Percentiles rank a stretch among this genome's conserved stretches.
These are phyloP conservation scores for Eriosoma lanigerum DNA, from an alignment of 1,140 invertebrate species.

Conservation along the genomic window DNA sequence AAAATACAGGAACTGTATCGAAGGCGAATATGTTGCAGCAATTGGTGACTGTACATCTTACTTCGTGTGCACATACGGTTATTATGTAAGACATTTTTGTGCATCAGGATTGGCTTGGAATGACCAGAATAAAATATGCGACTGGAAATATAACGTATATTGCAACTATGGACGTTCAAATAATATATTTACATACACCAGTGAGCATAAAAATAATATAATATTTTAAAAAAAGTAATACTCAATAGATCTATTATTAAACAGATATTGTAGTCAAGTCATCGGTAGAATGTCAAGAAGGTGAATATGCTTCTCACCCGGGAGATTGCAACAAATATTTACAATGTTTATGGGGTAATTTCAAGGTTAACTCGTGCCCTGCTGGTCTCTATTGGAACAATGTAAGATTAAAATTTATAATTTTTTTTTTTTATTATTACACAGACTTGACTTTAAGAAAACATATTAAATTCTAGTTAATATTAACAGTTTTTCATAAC, in stretches of 20 bases:
- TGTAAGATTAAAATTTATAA: conserved; percentile 59
- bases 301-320: conserved; percentile 54
- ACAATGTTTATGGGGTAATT: conserved; percentile 77
- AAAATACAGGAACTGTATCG: conserved; percentile 54
- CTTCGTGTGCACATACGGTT: conserved; percentile 70
- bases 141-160: conserved; percentile 65
- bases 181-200: neutral
- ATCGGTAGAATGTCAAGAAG: conserved; percentile 53
- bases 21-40: conserved; percentile 65
- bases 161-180: conserved; percentile 55
- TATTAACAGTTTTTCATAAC: neutral
- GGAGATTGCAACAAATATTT: conserved; percentile 73
- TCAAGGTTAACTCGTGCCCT: conserved; percentile 71
- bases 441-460: no score
- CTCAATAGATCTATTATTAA: neutral
- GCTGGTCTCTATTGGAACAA: conserved; percentile 77
- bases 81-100: conserved; percentile 67
- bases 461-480: no score
- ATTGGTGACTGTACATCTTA: conserved; percentile 66
- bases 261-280: neutral
- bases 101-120: conserved; percentile 72
- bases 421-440: no score
- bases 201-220: neutral
- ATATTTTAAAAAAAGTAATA: neutral
- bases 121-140: conserved; percentile 66